A percentile compares a stretch with the other conserved stretches of the same genome.
phyloP scores from a whole-genome alignment of 2,797 vertebrate species.

The Picus viridis region DNA sequence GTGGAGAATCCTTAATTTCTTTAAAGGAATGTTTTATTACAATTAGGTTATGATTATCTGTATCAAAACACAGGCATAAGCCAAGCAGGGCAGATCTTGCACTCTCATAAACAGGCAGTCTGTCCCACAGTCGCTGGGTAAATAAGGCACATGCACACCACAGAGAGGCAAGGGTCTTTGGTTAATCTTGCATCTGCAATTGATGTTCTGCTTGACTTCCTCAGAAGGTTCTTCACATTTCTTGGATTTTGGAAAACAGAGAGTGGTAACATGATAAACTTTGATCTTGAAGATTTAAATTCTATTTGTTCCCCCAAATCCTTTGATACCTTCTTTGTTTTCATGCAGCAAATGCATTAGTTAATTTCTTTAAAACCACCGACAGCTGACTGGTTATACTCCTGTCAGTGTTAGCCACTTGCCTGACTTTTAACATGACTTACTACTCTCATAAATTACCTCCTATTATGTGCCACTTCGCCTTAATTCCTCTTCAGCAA shows the following conservation, averaged over 20 bases:
- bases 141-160: not conserved
- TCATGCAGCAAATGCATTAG: not conserved
- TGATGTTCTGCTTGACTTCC: not conserved
- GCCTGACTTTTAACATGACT: slow-evolving; percentile 3
- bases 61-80: not conserved
- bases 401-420: not conserved
- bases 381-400: not conserved
- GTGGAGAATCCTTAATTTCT: not conserved
- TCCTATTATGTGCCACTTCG: slow-evolving; percentile 19
- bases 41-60: not conserved
- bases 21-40: not conserved
- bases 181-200: not conserved
- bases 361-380: not conserved
- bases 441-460: slow-evolving; percentile 1
- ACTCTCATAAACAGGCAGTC: not conserved
- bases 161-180: not conserved
- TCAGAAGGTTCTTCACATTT: not conserved
- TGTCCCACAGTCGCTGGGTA: fast-evolving
- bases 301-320: not conserved
- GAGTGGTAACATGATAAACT: not conserved
- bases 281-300: not conserved
- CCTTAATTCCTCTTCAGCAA: slow-evolving; percentile 56
- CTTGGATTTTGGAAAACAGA: not conserved
- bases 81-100: not conserved
- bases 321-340: not conserved